These are phyloP conservation scores for Fulica atra DNA, from an alignment of 2,113 vertebrate species.

Conservation along the genomic window DNA sequence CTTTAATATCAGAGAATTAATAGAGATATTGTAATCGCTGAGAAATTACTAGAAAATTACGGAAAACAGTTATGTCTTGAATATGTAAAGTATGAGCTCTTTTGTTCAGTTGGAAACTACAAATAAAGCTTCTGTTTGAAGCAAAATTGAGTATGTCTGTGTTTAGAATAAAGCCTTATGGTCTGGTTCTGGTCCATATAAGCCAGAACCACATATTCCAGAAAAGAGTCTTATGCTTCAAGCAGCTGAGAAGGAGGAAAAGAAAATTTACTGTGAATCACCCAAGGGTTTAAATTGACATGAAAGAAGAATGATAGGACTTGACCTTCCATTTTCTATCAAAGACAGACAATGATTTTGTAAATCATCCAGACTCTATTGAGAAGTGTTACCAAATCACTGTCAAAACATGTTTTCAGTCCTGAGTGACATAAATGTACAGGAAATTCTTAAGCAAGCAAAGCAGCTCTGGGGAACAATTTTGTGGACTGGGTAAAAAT, in stretches of 20 bases:
- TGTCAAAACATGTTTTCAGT: not conserved
- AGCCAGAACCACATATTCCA: not conserved
- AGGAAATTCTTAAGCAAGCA: not conserved
- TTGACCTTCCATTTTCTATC: not conserved
- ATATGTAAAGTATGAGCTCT: not conserved
- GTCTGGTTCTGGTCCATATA: not conserved
- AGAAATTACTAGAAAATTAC: not conserved
- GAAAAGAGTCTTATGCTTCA: not conserved
- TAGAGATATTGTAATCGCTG: not conserved
- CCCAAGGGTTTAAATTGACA: not conserved
- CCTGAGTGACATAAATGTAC: not conserved
- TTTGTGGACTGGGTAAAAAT: not conserved
- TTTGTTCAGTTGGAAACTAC: not conserved
- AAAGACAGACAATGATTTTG: not conserved
- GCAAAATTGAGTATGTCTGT: not conserved
- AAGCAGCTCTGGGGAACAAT: not conserved
- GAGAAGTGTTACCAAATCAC: not conserved
- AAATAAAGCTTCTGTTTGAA: not conserved
- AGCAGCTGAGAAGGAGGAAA: not conserved
- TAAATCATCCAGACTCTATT: not conserved
- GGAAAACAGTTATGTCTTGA: not conserved
- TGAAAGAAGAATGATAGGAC: not conserved
- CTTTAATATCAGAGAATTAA: not conserved
- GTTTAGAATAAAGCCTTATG: not conserved
- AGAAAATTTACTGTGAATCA: not conserved